Base-by-base conservation (phyloP, 2,113 vertebrate species). In the Microcebus lehilahytsara region DNA sequence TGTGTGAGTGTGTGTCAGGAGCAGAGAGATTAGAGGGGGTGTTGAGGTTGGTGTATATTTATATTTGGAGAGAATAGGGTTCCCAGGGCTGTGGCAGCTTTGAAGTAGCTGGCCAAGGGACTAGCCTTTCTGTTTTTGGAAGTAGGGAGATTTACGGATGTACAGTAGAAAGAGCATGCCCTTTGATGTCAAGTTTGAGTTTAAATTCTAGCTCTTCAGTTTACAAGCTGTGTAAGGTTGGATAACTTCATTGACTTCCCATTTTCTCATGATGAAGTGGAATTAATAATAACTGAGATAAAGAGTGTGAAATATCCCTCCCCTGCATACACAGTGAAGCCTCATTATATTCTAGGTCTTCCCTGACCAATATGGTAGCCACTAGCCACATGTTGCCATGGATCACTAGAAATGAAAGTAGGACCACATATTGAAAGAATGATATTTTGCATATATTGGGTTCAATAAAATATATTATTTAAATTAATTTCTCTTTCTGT, bases 271-370 rank as follows among this genome's bases (percentile, higher is more conserved):
- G 11, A 30, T 11, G 7, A 13, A 32, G 9, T 69, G 23, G 34
- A 2, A 2, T n/a, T 0, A 0, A 1, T 9, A 7, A 25, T 13
- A 6, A 17, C 5, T 0, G 1, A 25, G 9, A 62, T 32, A 17
- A 32, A 2, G 8, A 37, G 12, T 1, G 0, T 9, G 3, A 62
- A 56, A n/a, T 11, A 10, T 16, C 25, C 16, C 4, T 23, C 32
- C 51, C 14, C 51, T 46, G 7, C 46, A 46, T 46, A 17, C 9
- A 11, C 1, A 2, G 56, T 1, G 77, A 46, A 13, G 46, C 32
- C 53, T 53, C 6, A 46, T 85, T 6, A 3, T 34, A 0, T 32
- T 34, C 10, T 22, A 2, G 20, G 40, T 12, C 60, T 66, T 49
- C 16, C 12, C 32, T 46, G 3, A 42, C 32, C 27, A 32, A 1